Base-by-base conservation (phyloP, 35 echinoderm and acorn worm species). In the Heliocidaris tuberculata region DNA sequence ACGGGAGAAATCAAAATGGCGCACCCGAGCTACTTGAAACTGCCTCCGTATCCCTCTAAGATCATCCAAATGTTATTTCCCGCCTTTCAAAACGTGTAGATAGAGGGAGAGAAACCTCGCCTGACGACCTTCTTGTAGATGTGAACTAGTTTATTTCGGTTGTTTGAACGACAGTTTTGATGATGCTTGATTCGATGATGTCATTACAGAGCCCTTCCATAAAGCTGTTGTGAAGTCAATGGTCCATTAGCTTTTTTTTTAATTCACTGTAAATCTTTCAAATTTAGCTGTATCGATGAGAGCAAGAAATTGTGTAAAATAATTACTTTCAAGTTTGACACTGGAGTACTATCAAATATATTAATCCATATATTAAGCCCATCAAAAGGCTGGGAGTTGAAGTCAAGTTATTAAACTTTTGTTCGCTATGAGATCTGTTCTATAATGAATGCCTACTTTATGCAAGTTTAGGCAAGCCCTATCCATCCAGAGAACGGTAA, bases 81-180 rank as follows among this genome's bases (percentile, higher is more conserved):
- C 87, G 12, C 87, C 29, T 31, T 89, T 89, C 87, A 89, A 17
- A 47, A 19, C 87, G 65, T n/a, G 65, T 78, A n/a, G 65, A 78
- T n/a, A n/a, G 65, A 71, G 24, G 52, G 52, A 10, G 15, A 56
- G 27, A 86, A 32, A 15, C 2, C 12, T 88, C 47, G 31, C 32
- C 86, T 88, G 86, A 12, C 5, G 87, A 89, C 87, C 31, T 47
- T 47, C 19, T 89, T 47, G 16, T 89, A 13, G 11, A 89, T 47
- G 87, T 89, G 31, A 32, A 89, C 31, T 89, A 32, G 31, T 47
- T 32, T 47, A 48, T 5, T 89, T 89, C 47, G 31, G 31, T 47
- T 89, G 31, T 89, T 89, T 89, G 87, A 89, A 48, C 31, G 87
- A 89, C 47, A 48, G 31, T 47, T 89, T 8, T 89, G 87, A 47